phyloP scores from a whole-genome alignment of 1,140 invertebrate species.

The Belonocnema kinseyi region DNA sequence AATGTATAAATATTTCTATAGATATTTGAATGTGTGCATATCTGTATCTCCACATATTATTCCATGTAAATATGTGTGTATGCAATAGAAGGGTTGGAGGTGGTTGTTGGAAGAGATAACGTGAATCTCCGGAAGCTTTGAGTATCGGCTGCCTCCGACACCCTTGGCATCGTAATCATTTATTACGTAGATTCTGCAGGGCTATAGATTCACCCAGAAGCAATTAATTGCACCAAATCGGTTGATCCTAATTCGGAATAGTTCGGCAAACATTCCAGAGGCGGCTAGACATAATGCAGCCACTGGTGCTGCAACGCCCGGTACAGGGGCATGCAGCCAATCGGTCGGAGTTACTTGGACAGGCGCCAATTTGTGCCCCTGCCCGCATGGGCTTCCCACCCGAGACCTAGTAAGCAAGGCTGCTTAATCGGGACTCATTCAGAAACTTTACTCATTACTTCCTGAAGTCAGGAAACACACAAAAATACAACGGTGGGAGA shows the following conservation, averaged over 20 bases:
- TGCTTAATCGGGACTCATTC: conserved; percentile 17
- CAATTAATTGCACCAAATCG: conserved; percentile 59
- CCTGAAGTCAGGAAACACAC: conserved; percentile 32
- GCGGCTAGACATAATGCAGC: conserved; percentile 25
- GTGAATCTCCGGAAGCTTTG: conserved; percentile 24
- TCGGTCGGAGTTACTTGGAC: conserved; percentile 69
- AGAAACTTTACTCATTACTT: conserved; percentile 70
- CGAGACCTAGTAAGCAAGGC: background rate
- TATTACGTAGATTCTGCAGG: conserved; percentile 32
- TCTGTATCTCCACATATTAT: background rate
- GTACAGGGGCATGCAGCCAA: conserved; percentile 58
- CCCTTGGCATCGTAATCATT: conserved; percentile 52
- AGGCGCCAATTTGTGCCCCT: conserved; percentile 64
- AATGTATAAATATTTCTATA: background rate
- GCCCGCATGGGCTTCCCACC: conserved; percentile 56
- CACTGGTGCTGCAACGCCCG: conserved; percentile 51
- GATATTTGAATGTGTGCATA: background rate
- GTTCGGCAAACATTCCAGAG: conserved; percentile 25
- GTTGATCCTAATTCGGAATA: conserved; percentile 28
- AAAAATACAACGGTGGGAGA: background rate
- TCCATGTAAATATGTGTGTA: background rate
- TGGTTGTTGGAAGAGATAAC: conserved; percentile 21
- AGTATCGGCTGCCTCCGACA: conserved; percentile 40
- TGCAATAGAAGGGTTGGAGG: background rate
- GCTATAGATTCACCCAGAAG: conserved; percentile 46